These are phyloP conservation scores for Salarias fasciatus DNA, from an alignment of 2,797 vertebrate species.

Conservation along the genomic window DNA sequence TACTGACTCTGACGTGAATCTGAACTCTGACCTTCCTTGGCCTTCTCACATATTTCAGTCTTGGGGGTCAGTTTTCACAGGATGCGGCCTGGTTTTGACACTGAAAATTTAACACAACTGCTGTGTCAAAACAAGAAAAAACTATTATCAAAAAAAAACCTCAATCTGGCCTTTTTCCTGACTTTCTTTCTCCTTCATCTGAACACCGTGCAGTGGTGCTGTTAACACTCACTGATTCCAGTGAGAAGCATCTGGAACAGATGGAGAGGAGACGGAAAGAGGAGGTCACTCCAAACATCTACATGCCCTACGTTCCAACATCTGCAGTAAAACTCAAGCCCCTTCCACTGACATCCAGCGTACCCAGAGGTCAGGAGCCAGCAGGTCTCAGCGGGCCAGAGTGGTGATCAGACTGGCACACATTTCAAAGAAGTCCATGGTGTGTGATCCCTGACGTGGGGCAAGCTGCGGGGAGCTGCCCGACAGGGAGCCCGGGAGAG, in stretches of 20 bases:
- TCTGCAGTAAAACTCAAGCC: constrained; percentile 23
- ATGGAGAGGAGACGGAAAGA: constrained; percentile 49
- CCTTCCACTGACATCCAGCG: constrained; percentile 26
- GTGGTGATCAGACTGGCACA: constrained; percentile 98
- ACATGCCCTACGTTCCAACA: constrained; percentile 21
- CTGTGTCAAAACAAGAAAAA: constrained; percentile 27
- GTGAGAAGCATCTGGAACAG: constrained; percentile 1
- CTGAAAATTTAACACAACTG: constrained; percentile 18
- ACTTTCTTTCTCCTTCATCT: constrained; percentile 41
- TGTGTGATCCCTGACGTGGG: constrained; percentile 93
- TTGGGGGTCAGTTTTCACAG: constrained; percentile 32
- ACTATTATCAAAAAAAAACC: constrained; percentile 11
- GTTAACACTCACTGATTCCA: constrained; percentile 6
- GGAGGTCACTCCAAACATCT: constrained; percentile 41
- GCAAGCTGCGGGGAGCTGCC: constrained; percentile 83
- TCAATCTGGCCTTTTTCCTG: constrained; percentile 25
- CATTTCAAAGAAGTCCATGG: constrained; percentile 99
- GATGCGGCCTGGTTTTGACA: constrained; percentile 10
- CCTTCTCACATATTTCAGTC: constrained; percentile 31
- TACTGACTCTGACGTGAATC: constrained; percentile 7
- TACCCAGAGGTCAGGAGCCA: constrained; percentile 27
- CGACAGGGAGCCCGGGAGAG: constrained; percentile 88
- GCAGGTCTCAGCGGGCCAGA: constrained; percentile 88
- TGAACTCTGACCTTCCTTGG: constrained; percentile 19
- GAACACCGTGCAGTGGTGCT: constrained; percentile 2